These are phyloP conservation scores for Channallabes apus DNA, from an alignment of 2,797 vertebrate genomes.

Conservation along the genomic window DNA sequence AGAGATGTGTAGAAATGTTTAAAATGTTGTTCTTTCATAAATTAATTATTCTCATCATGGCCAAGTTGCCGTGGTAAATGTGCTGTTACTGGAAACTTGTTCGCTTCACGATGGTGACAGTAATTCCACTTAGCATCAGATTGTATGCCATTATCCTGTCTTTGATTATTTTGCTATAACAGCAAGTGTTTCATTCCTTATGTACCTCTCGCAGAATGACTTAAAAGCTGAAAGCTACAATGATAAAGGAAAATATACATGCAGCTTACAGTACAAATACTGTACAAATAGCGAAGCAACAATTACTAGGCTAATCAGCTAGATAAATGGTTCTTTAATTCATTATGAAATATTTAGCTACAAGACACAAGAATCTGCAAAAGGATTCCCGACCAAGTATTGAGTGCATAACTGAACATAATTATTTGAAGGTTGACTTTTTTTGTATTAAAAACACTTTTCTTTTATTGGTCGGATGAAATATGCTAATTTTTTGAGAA, in stretches of 20 bases:
- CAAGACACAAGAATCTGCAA: too few relatives aligned
- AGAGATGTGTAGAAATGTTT: background rate
- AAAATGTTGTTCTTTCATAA: background rate
- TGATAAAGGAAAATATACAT: background rate
- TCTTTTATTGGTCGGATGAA: too few relatives aligned
- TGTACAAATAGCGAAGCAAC: background rate
- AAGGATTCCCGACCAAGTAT: too few relatives aligned
- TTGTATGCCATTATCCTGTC: background rate
- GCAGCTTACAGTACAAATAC: background rate
- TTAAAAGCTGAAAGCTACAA: background rate
- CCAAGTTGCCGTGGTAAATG: background rate
- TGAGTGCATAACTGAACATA: too few relatives aligned
- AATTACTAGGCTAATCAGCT: background rate
- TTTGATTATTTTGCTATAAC: background rate
- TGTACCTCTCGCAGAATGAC: background rate
- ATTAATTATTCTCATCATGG: background rate
- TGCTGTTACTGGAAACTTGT: background rate
- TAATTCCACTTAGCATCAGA: background rate
- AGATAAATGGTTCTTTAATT: background rate
- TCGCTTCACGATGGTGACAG: background rate
- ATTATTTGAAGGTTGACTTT: too few relatives aligned
- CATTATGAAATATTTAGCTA: background rate
- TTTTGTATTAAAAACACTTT: too few relatives aligned
- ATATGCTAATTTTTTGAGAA: too few relatives aligned
- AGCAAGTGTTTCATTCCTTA: background rate